A percentile compares a stretch with the other conserved stretches of the same genome.
phyloP scores from a whole-genome alignment of 2,888 invertebrate species.

The Diarsia mendica region DNA sequence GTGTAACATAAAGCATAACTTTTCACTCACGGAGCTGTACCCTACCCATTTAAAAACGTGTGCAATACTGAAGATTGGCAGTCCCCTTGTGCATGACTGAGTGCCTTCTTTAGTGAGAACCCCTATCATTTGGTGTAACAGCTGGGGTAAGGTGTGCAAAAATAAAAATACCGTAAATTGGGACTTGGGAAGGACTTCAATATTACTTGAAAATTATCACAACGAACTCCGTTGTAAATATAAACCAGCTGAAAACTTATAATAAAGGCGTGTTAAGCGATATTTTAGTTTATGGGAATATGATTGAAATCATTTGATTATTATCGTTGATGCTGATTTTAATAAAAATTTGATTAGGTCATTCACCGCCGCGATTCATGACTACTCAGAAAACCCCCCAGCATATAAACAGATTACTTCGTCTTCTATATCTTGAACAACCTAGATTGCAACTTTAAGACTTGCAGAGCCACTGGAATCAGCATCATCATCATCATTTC shows the following conservation, averaged over 20 bases:
- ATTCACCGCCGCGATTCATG: slow-evolving; percentile 2
- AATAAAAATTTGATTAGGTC: not conserved
- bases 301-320: slow-evolving; percentile 1
- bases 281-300: not conserved
- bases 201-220: not conserved
- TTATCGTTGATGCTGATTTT: not conserved
- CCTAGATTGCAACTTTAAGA: not conserved
- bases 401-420: not conserved
- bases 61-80: slow-evolving; percentile 31
- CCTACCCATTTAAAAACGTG: slow-evolving; percentile 11
- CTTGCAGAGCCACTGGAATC: not conserved
- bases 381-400: not conserved
- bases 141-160: slow-evolving; percentile 5
- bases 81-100: slow-evolving; percentile 40
- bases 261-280: not conserved
- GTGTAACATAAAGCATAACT: slow-evolving; percentile 20
- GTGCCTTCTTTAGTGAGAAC: slow-evolving; percentile 37
- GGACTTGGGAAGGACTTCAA: not conserved
- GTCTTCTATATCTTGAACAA: not conserved
- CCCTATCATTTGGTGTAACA: slow-evolving; percentile 20
- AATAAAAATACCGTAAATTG: not conserved
- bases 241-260: not conserved
- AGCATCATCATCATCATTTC: no score
- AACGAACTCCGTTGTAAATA: not conserved
- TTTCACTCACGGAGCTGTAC: slow-evolving; percentile 26